Evolutionary conservation across 2,113 vertebrate species (phyloP).

Genomic region (Hippoglossus stenolepis): DNA sequence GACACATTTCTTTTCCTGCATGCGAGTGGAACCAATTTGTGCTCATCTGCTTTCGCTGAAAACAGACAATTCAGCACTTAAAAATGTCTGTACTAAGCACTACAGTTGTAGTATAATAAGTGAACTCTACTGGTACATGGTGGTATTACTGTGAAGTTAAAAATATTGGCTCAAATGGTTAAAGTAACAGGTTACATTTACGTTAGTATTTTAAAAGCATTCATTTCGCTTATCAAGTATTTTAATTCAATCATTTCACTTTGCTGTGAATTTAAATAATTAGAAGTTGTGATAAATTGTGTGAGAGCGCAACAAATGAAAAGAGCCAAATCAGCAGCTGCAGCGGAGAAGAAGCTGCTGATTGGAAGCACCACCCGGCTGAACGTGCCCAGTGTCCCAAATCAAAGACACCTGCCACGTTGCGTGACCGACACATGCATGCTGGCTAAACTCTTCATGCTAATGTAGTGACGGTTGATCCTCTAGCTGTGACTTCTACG

Average conservation of each 20-base stretch:
- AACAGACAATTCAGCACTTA: background rate
- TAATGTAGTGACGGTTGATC: background rate
- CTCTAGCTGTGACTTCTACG: too few species aligned
- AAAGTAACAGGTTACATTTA: too few species aligned
- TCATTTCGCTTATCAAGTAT: background rate
- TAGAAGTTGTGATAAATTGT: background rate
- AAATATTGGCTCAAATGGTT: too few species aligned
- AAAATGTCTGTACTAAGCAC: too few species aligned
- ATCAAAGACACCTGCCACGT: background rate
- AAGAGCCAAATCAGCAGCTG: background rate
- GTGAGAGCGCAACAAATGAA: background rate
- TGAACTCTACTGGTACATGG: background rate
- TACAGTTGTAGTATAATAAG: too few species aligned
- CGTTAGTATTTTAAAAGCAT: background rate
- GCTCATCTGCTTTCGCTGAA: conserved; percentile 1
- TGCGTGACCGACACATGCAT: background rate
- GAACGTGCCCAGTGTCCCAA: background rate
- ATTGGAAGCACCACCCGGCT: background rate
- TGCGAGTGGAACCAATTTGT: conserved; percentile 2
- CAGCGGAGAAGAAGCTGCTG: background rate
- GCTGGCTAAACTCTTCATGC: background rate
- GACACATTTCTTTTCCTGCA: background rate
- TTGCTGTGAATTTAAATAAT: background rate
- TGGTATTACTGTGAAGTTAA: too few species aligned
- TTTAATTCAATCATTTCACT: background rate